These are phyloP conservation scores for Bambusicola thoracicus DNA, from an alignment of 2,113 vertebrate genomes.

Conservation along the genomic window DNA sequence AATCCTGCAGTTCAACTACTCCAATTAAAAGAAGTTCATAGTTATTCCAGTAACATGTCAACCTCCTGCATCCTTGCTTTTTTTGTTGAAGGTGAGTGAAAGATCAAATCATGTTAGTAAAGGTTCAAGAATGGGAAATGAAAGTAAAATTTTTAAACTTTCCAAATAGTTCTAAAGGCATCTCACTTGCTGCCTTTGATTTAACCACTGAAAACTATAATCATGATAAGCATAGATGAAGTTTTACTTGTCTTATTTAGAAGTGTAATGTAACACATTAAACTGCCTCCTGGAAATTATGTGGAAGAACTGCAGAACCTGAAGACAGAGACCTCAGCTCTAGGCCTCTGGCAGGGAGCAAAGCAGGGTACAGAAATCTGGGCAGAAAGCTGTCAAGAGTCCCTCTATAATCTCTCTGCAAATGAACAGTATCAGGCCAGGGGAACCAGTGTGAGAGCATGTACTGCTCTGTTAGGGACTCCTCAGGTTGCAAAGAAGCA, in stretches of 20 bases:
- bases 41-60: not conserved
- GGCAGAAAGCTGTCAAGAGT: not conserved
- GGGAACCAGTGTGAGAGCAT: not conserved
- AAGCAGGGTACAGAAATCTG: accelerated
- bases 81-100: not conserved
- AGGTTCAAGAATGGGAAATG: not conserved
- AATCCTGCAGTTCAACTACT: not conserved
- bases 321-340: not conserved
- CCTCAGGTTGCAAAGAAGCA: not conserved
- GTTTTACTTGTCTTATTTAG: not conserved
- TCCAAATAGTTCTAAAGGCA: not conserved
- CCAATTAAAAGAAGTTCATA: not conserved
- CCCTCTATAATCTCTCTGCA: not conserved
- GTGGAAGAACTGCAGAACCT: not conserved
- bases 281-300: not conserved
- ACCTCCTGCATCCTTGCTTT: not conserved
- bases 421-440: not conserved
- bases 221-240: not conserved
- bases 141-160: not conserved
- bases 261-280: not conserved
- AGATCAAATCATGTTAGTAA: not conserved
- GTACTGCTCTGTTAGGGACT: not conserved
- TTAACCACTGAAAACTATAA: not conserved
- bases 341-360: not conserved
- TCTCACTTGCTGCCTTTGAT: not conserved